These are phyloP conservation scores for Nymphicus hollandicus DNA, from an alignment of 2,113 vertebrate species.

Conservation along the genomic window DNA sequence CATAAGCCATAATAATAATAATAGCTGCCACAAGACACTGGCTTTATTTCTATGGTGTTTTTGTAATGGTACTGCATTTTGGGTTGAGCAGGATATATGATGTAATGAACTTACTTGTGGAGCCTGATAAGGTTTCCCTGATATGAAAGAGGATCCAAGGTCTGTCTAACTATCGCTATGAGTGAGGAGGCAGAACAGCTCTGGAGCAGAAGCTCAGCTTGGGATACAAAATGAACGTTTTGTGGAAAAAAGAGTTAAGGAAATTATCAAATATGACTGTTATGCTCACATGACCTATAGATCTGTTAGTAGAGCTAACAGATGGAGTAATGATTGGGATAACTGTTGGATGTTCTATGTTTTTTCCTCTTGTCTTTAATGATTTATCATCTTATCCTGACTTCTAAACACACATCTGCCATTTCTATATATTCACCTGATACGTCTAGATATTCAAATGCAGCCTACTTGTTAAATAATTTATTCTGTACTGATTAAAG, in stretches of 20 bases:
- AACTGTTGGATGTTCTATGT: background rate
- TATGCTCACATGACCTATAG: background rate
- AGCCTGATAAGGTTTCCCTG: background rate
- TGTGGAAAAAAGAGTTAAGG: background rate
- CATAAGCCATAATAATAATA: no score
- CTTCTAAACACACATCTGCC: background rate
- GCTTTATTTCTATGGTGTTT: conserved; percentile 25
- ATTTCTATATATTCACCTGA: background rate
- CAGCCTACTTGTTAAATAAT: background rate
- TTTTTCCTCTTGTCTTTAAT: background rate
- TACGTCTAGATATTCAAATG: background rate
- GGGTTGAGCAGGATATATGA: background rate
- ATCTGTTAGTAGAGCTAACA: background rate
- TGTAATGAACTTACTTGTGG: conserved; percentile 10
- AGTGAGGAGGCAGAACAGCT: background rate
- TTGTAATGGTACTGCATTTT: background rate
- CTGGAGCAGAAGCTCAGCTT: background rate
- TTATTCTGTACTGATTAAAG: background rate
- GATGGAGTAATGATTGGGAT: background rate
- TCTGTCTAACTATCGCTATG: background rate
- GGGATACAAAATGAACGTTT: background rate
- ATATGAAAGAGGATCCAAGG: background rate
- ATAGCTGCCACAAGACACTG: background rate
- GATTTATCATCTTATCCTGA: background rate
- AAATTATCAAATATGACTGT: background rate